Base-by-base conservation (phyloP, 2,888 invertebrate species). In the Venusia cambrica region DNA sequence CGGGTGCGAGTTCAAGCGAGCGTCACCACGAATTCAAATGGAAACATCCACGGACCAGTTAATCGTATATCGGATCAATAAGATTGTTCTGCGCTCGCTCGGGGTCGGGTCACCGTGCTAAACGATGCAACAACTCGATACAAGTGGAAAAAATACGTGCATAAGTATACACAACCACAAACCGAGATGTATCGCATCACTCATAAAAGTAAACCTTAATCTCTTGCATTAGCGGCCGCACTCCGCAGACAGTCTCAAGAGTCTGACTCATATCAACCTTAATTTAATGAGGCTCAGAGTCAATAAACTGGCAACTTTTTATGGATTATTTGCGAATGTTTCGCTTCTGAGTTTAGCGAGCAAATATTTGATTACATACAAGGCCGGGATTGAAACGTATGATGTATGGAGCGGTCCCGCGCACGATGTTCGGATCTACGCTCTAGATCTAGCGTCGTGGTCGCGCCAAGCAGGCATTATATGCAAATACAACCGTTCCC, bases 1-100 rank as follows among this genome's bases (percentile, higher is more conserved):
- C 80, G 80, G 81, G 77, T 78, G 80, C 72, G 65, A 73, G 78
- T 74, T 79, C 76, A 79, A 66, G 63, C 68, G 67, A 67, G 65
- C 73, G 74, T 75, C 67, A 65, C 63, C 56, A 70, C 72, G 53
- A 65, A 75, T 68, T 69, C 68, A 65, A 75, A 79, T 78, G 76
- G 74, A 77, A 73, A 75, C 77, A 73, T 80, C 72, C 69, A 71
- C 64, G 68, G 66, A 66, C 66, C 51, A 69, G 68, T 75, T 79
- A 76, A 83, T 83, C 83, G 78, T 51, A 60, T 63, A 73, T 73
- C 62, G 70, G 69, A 81, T 81, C 81, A 74, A 74, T 72, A 39
- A 44, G 70, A 79, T 80, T 73, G 74, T 73, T 68, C 63, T 53
- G 52, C 56, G 69, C 74, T 69, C 65, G 73, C 57, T 45, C 55